phyloP scores from a whole-genome alignment of 2,797 vertebrate species.

The Enteromius paludinosus region DNA sequence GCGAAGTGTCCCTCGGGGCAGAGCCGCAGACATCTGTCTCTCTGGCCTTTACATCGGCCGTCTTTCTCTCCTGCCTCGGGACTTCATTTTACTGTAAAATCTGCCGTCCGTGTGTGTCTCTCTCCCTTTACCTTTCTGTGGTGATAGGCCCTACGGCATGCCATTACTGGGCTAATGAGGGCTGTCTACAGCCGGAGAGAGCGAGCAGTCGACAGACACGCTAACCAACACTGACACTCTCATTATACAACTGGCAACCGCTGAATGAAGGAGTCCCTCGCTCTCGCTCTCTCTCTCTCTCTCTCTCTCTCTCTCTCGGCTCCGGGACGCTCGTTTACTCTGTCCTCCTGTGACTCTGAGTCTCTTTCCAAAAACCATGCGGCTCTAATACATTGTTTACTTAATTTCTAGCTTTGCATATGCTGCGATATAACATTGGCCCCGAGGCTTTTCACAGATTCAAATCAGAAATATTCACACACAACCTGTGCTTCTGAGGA shows the following conservation, averaged over 20 bases:
- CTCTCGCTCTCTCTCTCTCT: conserved; percentile 17
- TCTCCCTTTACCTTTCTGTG: conserved; percentile 41
- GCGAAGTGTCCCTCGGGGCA: conserved; percentile 59
- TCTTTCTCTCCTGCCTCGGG: conserved; percentile 57
- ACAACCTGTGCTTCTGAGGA: not conserved
- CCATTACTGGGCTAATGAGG: conserved; percentile 85
- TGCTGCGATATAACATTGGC: not conserved
- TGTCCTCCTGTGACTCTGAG: not conserved
- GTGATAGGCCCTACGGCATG: conserved; percentile 82
- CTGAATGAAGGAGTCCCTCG: conserved; percentile 74
- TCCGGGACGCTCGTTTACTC: conserved; percentile 31
- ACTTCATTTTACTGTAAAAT: conserved; percentile 56
- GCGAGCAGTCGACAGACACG: conserved; percentile 68
- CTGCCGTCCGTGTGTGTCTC: conserved; percentile 47
- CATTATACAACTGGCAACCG: conserved; percentile 83
- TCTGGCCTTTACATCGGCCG: conserved; percentile 46
- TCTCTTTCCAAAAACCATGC: not conserved
- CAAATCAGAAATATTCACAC: not conserved
- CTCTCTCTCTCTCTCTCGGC: conserved; percentile 19
- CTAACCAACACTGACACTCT: conserved; percentile 84
- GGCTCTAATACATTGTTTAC: not conserved
- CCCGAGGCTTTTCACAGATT: not conserved
- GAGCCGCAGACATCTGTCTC: conserved; percentile 62
- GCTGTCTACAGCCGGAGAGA: conserved; percentile 80
- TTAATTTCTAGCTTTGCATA: conserved; percentile 11